A percentile compares a stretch with the other conserved stretches of the same genome.
These are phyloP conservation scores for Sturnira hondurensis DNA, from an alignment of 2,113 vertebrate genomes.

Conservation along the genomic window DNA sequence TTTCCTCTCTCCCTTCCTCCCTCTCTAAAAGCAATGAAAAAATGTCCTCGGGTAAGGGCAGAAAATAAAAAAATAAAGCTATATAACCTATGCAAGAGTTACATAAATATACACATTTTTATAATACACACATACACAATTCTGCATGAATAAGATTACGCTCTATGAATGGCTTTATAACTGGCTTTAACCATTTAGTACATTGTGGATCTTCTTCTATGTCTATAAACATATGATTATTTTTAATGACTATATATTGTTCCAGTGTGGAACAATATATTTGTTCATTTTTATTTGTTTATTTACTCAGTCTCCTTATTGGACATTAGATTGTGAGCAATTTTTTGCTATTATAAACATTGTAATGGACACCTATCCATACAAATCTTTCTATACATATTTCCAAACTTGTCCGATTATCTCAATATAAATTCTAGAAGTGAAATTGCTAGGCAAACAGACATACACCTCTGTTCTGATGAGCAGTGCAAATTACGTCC, in stretches of 20 bases:
- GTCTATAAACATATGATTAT: neutral
- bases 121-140: neutral
- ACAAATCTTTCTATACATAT: neutral
- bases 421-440: slow-evolving; percentile 10
- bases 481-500: neutral
- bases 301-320: neutral
- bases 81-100: neutral
- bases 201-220: neutral
- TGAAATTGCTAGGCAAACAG: neutral
- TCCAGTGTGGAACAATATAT: no score
- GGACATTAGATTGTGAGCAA: neutral
- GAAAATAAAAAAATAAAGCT: neutral
- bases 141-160: neutral
- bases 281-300: neutral
- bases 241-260: neutral
- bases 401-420: neutral
- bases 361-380: neutral
- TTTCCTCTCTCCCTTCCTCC: no score
- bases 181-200: neutral
- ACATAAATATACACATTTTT: neutral
- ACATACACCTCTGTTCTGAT: slow-evolving; percentile 7
- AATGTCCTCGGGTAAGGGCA: no score
- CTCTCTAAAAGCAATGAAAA: no score
- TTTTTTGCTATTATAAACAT: neutral
- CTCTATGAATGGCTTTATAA: neutral